Evolutionary conservation across 2,797 vertebrate genomes (phyloP), one percentile per base, ranked within the genome.

Genomic region (Microctenopoma lineatum): DNA sequence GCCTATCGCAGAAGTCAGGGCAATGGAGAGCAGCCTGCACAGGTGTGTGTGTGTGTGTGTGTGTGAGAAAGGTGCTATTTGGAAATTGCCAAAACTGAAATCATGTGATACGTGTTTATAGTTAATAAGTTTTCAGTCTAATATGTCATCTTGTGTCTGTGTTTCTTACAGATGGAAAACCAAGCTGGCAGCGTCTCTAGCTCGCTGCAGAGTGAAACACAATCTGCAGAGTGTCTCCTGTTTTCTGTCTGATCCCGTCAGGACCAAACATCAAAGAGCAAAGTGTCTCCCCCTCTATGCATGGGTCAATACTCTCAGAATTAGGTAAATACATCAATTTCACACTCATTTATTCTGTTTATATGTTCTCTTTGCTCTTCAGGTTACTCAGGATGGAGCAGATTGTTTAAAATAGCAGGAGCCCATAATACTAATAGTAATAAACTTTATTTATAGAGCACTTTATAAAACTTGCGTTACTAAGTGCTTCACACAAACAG

Each of bases 131-230:
- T 21, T 21, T 21, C 21, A 21, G 21, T 21, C 21, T 21, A 21
- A 7, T 27, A 26, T 29, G 2, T 27, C 21, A 2, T 32, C 14
- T 16, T 25, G 0, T 18, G 0, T 73, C 29, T 27, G 38, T 57
- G 48, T 66, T 48, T 44, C 15, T 62, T 66, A 4, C 81, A 99
- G 97, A 77, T 95, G 77, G 83, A 97, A 91, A 82, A 98, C 91
- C 36, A 98, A 96, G 80, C 87, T 98, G 85, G 96, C 96, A 66
- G 96, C 96, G 0, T 93, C 97, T 0, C 66, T 97, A 21, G 97
- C 96, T 79, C 95, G 96, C 66, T 96, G 78, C 85, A 95, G 96
- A 77, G 96, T 99, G 79, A 97, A 95, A 76, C 87, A 95, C 0
- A 88, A 89, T 45, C 95, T 96, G 73, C 86, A 89, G 69, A 95